A percentile compares a stretch with the other conserved stretches of the same genome.
Conservation (phyloP, 2,113 vertebrate genomes). For the Narcine bancroftii region DNA sequence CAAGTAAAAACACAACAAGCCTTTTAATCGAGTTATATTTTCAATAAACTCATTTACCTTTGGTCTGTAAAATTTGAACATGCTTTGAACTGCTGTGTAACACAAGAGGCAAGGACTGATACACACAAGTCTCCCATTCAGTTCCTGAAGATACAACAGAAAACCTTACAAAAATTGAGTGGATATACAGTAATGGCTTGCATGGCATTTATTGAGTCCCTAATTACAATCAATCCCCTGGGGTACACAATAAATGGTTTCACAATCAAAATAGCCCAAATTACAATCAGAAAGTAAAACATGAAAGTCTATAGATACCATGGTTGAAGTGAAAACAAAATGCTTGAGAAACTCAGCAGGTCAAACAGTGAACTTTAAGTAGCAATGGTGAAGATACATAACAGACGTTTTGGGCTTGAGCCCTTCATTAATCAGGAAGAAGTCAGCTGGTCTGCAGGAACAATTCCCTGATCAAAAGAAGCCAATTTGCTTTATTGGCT, state of each 20-base stretch:
- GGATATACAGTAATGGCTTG: no score
- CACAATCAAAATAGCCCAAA: no score
- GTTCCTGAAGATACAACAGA: neutral
- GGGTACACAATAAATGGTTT: neutral
- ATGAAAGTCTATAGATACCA: no score
- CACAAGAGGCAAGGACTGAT: no score
- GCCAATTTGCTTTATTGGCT: neutral
- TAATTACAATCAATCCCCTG: neutral
- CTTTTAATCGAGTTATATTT: neutral
- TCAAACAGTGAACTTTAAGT: no score
- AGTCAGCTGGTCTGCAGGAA: neutral
- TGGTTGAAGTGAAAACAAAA: no score
- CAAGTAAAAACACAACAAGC: neutral
- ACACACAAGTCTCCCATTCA: neutral
- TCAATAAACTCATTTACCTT: neutral
- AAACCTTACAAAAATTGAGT: neutral
- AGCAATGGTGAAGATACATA: no score
- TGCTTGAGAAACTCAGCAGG: no score
- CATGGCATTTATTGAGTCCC: neutral
- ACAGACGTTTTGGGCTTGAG: no score
- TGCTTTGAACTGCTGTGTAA: neutral
- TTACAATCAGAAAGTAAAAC: no score
- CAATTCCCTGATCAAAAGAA: neutral
- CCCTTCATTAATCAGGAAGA: no score
- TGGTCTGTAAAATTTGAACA: neutral